phyloP scores from a whole-genome alignment of 2,113 vertebrate genomes.

The Galbula dea region DNA sequence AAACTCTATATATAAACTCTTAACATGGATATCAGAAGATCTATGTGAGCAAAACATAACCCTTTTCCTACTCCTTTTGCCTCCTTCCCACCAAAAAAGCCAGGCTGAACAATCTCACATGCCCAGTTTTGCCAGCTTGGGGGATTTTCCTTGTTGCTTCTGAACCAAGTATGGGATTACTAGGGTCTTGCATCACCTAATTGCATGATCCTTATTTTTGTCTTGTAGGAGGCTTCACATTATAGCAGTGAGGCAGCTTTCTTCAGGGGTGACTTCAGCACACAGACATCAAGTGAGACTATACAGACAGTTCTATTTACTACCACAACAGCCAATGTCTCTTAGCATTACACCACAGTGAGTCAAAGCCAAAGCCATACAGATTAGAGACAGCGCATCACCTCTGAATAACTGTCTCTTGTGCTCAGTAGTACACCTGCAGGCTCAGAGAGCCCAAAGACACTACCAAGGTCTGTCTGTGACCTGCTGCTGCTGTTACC shows the following conservation, averaged over 20 bases:
- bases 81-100: not conserved
- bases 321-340: not conserved
- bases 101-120: accelerated
- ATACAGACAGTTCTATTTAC: not conserved
- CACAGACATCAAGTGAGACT: not conserved
- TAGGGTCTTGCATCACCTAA: not conserved
- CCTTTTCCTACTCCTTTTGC: not conserved
- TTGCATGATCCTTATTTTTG: not conserved
- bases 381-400: too few relatives aligned
- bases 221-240: not conserved
- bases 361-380: not conserved
- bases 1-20: not conserved
- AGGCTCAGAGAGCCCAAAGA: not conserved
- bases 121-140: not conserved
- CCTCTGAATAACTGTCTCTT: not conserved
- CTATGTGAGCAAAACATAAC: not conserved
- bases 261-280: not conserved
- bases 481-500: not conserved
- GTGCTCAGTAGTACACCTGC: not conserved
- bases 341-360: not conserved
- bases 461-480: accelerated
- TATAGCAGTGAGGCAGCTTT: not conserved
- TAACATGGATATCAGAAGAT: not conserved
- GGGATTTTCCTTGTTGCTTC: not conserved
- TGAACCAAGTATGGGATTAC: not conserved